Conservation (phyloP, 2,113 vertebrate species). For the Rafetus swinhoei region DNA sequence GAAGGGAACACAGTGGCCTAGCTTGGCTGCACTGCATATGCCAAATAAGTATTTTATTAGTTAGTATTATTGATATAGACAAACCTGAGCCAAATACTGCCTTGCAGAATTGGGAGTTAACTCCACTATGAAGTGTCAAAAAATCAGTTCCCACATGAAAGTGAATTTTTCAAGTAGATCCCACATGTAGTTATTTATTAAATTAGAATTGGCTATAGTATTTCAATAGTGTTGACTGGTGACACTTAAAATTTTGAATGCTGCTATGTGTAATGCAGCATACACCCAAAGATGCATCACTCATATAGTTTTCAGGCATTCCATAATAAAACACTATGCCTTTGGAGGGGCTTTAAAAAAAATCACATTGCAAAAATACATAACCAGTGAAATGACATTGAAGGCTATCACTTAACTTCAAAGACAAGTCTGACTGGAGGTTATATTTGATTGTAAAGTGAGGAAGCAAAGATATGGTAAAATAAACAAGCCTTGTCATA, state of each 20-base stretch:
- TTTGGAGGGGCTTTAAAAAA: not conserved
- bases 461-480: slow-evolving; percentile 17
- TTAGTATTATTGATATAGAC: not conserved
- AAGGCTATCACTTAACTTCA: not conserved
- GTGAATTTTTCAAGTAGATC: not conserved
- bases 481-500: slow-evolving; percentile 32
- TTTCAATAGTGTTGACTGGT: not conserved
- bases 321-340: not conserved
- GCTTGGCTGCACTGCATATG: too few species aligned
- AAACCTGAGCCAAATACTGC: not conserved
- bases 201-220: not conserved
- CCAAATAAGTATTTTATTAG: not conserved
- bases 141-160: not conserved
- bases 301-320: not conserved
- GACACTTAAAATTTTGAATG: not conserved
- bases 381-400: slow-evolving; percentile 11
- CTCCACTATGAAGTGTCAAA: not conserved
- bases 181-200: not conserved
- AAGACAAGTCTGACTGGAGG: slow-evolving; percentile 21
- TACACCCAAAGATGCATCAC: not conserved
- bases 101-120: not conserved
- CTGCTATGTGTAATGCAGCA: not conserved
- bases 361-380: not conserved
- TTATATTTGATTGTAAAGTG: slow-evolving; percentile 17
- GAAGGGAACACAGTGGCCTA: too few species aligned